Base-by-base conservation (phyloP, 2,113 vertebrate species). In the Calidris pygmaea region DNA sequence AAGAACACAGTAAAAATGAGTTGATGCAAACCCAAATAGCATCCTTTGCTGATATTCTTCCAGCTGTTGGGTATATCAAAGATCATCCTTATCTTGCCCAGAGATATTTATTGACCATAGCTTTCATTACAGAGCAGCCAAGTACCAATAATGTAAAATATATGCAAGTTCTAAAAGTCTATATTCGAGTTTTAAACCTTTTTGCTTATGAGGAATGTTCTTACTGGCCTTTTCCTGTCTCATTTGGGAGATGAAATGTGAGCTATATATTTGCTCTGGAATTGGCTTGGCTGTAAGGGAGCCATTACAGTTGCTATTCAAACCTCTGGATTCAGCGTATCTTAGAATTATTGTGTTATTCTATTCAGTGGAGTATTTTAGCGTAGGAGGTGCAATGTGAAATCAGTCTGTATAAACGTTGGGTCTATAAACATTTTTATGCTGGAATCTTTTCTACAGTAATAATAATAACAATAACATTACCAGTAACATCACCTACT, bases 191-290 rank as follows among this genome's bases (percentile, higher is more conserved):
- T 96, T 96, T 95, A 97, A 97, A 94, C 86, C n/a, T 85, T 95
- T 96, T 90, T 96, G 87, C 79, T 95, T 74, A 32, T 95, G 95
- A 97, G 62, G 91, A 95, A 97, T 97, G 93, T 96, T 95, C 95
- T 97, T 83, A 60, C 79, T 88, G 91, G 96, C 94, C 95, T 96
- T 97, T 96, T 90, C 75, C 56, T 89, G 93, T 97, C 97, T 96
- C 97, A 85, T 97, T 90, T 96, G 92, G 94, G 97, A 97, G 95
- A 97, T 92, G 86, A 95, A 98, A 93, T 20, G 53, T 85, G 68
- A 80, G 93, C 94, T 91, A 86, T 94, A 73, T 63, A 8, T 93
- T 92, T 94, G 89, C 89, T 91, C 87, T 89, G 93, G 74, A 94
- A 82, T 91, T 96, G 59, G 11, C 85, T 92, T 74, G 70, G 92